These are phyloP conservation scores for Bradypodion ventrale DNA, from an alignment of 2,797 vertebrate species.

Conservation along the genomic window DNA sequence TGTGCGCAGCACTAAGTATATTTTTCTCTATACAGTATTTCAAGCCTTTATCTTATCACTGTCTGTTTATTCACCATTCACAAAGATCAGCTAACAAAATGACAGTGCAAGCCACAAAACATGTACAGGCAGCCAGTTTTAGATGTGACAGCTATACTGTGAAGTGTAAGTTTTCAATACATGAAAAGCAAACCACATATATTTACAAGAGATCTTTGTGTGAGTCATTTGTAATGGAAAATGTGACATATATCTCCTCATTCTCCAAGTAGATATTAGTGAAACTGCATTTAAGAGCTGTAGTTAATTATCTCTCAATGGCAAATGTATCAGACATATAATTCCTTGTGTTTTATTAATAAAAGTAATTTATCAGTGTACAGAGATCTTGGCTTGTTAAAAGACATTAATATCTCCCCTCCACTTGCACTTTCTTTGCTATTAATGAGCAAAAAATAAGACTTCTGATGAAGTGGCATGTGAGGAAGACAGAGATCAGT, in stretches of 20 bases:
- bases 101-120: slow-evolving; percentile 67
- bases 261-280: slow-evolving; percentile 55
- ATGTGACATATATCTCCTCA: slow-evolving; percentile 38
- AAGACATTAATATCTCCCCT: slow-evolving; percentile 59
- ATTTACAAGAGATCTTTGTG: slow-evolving; percentile 73
- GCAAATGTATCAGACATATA: slow-evolving; percentile 44
- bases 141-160: slow-evolving; percentile 46
- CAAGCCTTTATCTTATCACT: slow-evolving; percentile 57
- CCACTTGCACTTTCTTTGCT: slow-evolving; percentile 50
- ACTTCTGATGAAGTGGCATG: slow-evolving; percentile 46
- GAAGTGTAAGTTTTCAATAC: slow-evolving; percentile 56
- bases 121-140: slow-evolving; percentile 49
- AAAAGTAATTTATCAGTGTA: slow-evolving; percentile 65
- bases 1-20: slow-evolving; percentile 65
- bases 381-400: slow-evolving; percentile 64
- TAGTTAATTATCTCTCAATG: slow-evolving; percentile 54
- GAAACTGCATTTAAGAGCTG: slow-evolving; percentile 63
- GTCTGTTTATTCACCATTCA: slow-evolving; percentile 53
- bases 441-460: slow-evolving; percentile 57
- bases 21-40: slow-evolving; percentile 69
- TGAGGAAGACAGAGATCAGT: slow-evolving; percentile 57
- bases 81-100: slow-evolving; percentile 56
- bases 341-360: slow-evolving; percentile 64
- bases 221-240: slow-evolving; percentile 60
- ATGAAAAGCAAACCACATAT: slow-evolving; percentile 62